These are phyloP conservation scores for Sialia sialis DNA, from an alignment of 2,113 vertebrate species.

Conservation along the genomic window DNA sequence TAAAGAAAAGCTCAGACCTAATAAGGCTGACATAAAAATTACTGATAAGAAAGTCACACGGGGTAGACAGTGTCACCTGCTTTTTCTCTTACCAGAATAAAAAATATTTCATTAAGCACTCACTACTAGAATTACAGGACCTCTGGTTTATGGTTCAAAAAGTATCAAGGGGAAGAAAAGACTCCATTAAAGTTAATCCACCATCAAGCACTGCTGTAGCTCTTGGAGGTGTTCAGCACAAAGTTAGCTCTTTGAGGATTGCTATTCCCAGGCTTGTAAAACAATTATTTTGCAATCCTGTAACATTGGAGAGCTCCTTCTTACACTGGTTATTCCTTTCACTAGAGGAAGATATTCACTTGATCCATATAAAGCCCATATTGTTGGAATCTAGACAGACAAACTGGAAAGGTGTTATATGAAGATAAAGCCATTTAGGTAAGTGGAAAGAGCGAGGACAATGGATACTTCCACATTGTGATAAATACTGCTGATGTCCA, in stretches of 20 bases:
- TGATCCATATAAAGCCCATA: neutral
- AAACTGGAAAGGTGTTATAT: neutral
- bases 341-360: neutral
- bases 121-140: neutral
- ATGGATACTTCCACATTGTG: neutral
- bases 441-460: neutral
- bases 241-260: neutral
- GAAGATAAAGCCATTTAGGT: neutral
- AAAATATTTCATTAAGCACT: neutral
- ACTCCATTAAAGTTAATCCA: neutral
- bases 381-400: neutral
- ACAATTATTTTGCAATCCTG: neutral
- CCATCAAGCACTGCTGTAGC: neutral
- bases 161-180: neutral
- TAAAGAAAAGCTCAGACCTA: neutral
- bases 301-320: neutral
- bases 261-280: neutral
- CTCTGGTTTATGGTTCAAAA: neutral
- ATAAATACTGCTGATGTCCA: neutral
- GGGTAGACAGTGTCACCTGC: neutral
- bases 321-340: neutral
- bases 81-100: neutral
- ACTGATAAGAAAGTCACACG: neutral
- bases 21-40: neutral
- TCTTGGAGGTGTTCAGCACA: neutral